These are phyloP conservation scores for Agonum fuliginosum DNA, from an alignment of 2,888 invertebrate species.

Conservation along the genomic window DNA sequence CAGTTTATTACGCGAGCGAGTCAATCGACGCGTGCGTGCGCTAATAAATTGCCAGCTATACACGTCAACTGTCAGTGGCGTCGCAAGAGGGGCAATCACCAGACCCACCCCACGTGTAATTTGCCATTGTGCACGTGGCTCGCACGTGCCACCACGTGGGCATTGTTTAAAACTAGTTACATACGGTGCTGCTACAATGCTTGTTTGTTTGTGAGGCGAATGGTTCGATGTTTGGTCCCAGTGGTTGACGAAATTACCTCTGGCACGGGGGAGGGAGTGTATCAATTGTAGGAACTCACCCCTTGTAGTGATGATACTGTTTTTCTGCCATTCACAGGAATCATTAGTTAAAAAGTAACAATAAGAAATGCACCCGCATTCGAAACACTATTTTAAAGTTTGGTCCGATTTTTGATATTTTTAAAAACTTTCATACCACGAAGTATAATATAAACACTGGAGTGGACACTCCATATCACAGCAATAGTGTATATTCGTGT, in stretches of 20 bases:
- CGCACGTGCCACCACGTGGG: conserved; percentile 67
- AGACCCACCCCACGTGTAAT: conserved; percentile 69
- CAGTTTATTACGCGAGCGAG: conserved; percentile 53
- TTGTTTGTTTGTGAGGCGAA: conserved; percentile 47
- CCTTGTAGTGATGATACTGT: conserved; percentile 1
- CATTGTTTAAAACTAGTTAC: conserved; percentile 72
- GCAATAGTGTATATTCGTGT: too few relatives aligned
- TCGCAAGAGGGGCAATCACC: conserved; percentile 42
- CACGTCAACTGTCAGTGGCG: conserved; percentile 72
- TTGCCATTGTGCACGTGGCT: conserved; percentile 70
- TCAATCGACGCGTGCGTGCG: conserved; percentile 57
- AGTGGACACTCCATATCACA: too few relatives aligned
- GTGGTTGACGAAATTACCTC: conserved; percentile 26
- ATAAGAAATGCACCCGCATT: neutral
- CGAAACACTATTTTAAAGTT: too few relatives aligned
- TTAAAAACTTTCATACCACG: too few relatives aligned
- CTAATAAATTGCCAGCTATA: conserved; percentile 73
- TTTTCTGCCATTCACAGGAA: neutral
- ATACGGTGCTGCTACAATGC: conserved; percentile 57
- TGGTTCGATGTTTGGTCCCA: conserved; percentile 3
- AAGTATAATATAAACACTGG: too few relatives aligned
- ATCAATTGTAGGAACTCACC: neutral
- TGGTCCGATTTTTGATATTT: too few relatives aligned
- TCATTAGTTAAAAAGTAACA: neutral
- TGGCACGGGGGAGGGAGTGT: conserved; percentile 10